Base-by-base conservation (phyloP, 2,113 vertebrate genomes). In the Tamias sibiricus region DNA sequence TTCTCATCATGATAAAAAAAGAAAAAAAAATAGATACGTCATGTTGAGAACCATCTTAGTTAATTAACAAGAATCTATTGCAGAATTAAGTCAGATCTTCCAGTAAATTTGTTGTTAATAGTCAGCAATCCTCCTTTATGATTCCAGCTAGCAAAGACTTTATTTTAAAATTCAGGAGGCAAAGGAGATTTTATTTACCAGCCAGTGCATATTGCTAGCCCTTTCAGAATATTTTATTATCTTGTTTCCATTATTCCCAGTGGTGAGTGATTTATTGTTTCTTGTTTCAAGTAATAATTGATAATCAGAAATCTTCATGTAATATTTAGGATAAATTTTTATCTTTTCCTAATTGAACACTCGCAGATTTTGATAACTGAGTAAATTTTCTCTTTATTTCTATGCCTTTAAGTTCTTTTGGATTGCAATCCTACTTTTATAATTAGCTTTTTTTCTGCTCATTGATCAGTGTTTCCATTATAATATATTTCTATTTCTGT, bases 31-130 rank as follows among this genome's bases (percentile, higher is more conserved):
- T 12, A 71, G 42, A 57, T 3, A 35, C 62, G 13, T 42, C n/a
- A 11, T 74, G 14, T 95, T 96, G 88, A 81, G 14, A 62, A 82
- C n/a, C 54, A 7, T 69, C 77, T 95, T 71, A 40, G 47, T 54
- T 85, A 75, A 93, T 88, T 95, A 93, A 59, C 5, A 76, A 85
- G 47, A 76, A 62, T 88, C 59, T 68, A 49, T 85, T 95, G 40
- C 24, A 79, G 68, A 90, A 28, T 72, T 40, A 85, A 91, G 79
- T 91, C 28, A 64, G 17, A 44, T 49, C 44, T 90, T 85, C 44
- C 66, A 90, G 54, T 81, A 71, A n/a, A 47, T 59, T 75, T 76
- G 20, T 89, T 74, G 40, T 49, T 88, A 92, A 52, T 74, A 86
- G 22, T 91, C 80, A 94, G 47, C 42, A 88, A 72, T 72, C 52